phyloP scores from a whole-genome alignment of 1,140 invertebrate species.

The Drosophila bifasciata region DNA sequence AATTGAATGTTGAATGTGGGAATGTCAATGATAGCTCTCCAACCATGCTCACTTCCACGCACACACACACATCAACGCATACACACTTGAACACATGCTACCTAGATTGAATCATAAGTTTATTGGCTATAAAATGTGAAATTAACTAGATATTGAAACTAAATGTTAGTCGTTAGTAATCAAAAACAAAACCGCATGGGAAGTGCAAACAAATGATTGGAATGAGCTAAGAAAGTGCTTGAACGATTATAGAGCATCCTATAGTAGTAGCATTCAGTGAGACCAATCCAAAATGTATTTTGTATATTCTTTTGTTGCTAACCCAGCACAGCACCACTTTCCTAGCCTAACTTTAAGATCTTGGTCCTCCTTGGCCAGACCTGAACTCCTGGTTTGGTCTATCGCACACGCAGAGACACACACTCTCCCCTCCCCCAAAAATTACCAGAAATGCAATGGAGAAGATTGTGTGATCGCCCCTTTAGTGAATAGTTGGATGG shows the following conservation, averaged over 20 bases:
- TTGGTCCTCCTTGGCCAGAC: slow-evolving; percentile 12
- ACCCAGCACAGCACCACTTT: slow-evolving; percentile 5
- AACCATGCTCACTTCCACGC: too few relatives aligned
- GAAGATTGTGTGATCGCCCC: slow-evolving; percentile 10
- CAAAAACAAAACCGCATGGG: slow-evolving; percentile 43
- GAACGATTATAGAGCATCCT: slow-evolving; percentile 14
- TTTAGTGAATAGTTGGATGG: slow-evolving; percentile 38
- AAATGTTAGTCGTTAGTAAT: slow-evolving; percentile 76
- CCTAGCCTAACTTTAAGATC: slow-evolving; percentile 25
- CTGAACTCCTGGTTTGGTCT: slow-evolving; percentile 17
- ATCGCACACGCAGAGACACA: neutral
- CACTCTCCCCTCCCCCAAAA: neutral
- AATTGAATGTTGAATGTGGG: slow-evolving; percentile 19
- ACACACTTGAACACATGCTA: slow-evolving; percentile 63
- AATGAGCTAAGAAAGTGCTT: too few relatives aligned
- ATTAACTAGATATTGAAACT: slow-evolving; percentile 63
- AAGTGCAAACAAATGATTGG: slow-evolving; percentile 1
- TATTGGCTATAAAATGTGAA: slow-evolving; percentile 69
- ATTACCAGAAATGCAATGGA: neutral
- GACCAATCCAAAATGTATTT: slow-evolving; percentile 23
- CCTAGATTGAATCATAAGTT: slow-evolving; percentile 74
- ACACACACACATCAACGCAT: slow-evolving; percentile 3
- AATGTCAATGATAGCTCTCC: slow-evolving; percentile 28
- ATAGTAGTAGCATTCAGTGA: slow-evolving; percentile 24
- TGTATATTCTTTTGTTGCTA: slow-evolving; percentile 7